These are phyloP conservation scores for Rynchops niger DNA, from an alignment of 2,113 vertebrate species.

Conservation along the genomic window DNA sequence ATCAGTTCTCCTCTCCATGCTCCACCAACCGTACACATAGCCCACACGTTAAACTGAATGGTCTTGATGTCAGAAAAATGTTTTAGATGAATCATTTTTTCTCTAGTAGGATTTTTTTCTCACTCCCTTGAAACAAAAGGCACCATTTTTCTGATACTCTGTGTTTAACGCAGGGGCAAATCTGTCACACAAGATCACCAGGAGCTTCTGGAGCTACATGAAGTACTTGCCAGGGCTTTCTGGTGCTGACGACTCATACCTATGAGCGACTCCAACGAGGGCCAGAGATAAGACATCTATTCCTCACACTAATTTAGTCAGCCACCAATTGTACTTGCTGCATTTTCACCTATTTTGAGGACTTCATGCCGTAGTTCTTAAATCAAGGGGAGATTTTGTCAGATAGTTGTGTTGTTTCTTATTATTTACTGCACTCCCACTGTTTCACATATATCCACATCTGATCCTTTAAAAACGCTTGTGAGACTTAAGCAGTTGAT, in stretches of 20 bases:
- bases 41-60: not conserved
- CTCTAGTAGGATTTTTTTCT: not conserved
- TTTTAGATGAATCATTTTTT: not conserved
- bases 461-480: conserved; percentile 71
- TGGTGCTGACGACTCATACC: not conserved
- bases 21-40: not conserved
- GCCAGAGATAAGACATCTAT: not conserved
- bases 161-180: not conserved
- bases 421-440: not conserved
- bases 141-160: not conserved
- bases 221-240: not conserved
- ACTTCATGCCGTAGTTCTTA: not conserved
- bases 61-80: not conserved
- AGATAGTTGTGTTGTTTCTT: not conserved
- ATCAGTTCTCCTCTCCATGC: not conserved
- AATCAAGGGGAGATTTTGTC: not conserved
- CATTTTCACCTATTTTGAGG: not conserved
- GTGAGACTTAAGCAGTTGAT: conserved; percentile 57
- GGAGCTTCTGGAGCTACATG: not conserved
- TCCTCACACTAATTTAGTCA: not conserved
- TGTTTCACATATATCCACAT: conserved; percentile 25
- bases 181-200: not conserved
- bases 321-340: not conserved
- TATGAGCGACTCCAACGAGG: not conserved
- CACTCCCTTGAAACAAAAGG: conserved; percentile 19